These are phyloP conservation scores for Metacarcinus magister DNA, from an alignment of 2,888 invertebrate genomes.

Conservation along the genomic window DNA sequence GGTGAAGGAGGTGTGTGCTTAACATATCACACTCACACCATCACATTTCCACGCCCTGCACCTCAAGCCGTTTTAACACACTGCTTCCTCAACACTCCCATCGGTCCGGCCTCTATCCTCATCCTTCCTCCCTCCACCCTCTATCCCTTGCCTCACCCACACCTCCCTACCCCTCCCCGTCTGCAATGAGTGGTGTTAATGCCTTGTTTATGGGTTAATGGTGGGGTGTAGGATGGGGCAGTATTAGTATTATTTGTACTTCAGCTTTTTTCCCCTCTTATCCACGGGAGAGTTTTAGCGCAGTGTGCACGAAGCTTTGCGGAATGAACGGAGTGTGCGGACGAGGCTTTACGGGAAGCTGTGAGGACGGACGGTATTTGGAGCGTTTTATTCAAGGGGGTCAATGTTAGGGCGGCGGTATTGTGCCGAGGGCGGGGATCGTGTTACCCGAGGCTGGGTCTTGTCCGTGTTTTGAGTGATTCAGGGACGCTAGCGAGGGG, in stretches of 20 bases:
- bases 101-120: neutral
- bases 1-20: too few relatives aligned
- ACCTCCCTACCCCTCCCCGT: neutral
- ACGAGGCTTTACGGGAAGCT: neutral
- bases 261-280: neutral
- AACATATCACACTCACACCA: too few relatives aligned
- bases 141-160: neutral
- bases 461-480: slow-evolving; percentile 57
- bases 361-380: slow-evolving; percentile 51
- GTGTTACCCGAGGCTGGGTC: slow-evolving; percentile 51
- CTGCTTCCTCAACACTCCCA: too few relatives aligned
- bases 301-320: slow-evolving; percentile 34
- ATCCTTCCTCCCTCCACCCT: neutral
- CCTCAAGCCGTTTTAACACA: too few relatives aligned
- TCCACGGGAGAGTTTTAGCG: neutral
- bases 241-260: slow-evolving; percentile 56
- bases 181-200: neutral
- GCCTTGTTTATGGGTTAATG: slow-evolving; percentile 38
- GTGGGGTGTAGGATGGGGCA: slow-evolving; percentile 27
- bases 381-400: slow-evolving; percentile 72
- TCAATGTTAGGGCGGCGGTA: slow-evolving; percentile 67
- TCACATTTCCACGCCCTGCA: too few relatives aligned
- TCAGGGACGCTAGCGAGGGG: neutral
- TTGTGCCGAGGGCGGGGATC: slow-evolving; percentile 64
- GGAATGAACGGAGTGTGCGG: neutral